Evolutionary conservation across 2,113 vertebrate genomes (phyloP), one percentile per base, ranked within the genome.

Genomic region (Hydrolagus affinis): DNA sequence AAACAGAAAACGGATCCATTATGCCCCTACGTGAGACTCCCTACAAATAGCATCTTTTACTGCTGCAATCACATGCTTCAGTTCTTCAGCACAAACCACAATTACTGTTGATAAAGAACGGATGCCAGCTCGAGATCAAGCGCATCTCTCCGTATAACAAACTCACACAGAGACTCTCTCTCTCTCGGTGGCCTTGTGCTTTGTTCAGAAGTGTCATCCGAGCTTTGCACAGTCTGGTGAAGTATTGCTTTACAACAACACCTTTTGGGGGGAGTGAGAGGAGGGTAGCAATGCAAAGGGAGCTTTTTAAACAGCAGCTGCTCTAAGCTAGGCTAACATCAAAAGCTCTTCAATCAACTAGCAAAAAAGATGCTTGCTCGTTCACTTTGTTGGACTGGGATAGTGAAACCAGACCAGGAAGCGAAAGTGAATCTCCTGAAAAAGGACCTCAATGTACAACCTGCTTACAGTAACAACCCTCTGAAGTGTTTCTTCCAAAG

Each of bases 11-110:
- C 7, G 28, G 7, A 62, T n/a, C 23, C 4, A 60, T 17, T 14
- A 77, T 80, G 23, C 59, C 59, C 59, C 28, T 17, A 62, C 17
- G 23, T 60, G 23, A 62, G n/a, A 0, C 57, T 59, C 57, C 75
- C 10, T 17, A 60, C 14, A 25, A 62, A n/a, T 19, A 62, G 76
- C 59, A 28, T 64, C 12, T 15, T 64, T 64, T 23, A 62, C 28
- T 6, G 2, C 76, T 23, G 14, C 14, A 60, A 8, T 14, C 10
- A 64, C 9, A 25, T 64, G 59, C 7, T 80, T 28, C 76, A 80
- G 44, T 80, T 77, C 15, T 28, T 80, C 59, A 80, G 64, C 76
- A 80, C 25, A 15, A 80, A 80, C 0, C 23, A 77, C 12, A 77
- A 80, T 8, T 3, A 80, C 12, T 25, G 59, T 28, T 25, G 57